Evolutionary conservation across 2,888 invertebrate genomes (phyloP), one percentile per base, ranked within the genome.

Genomic region (Rotaria magnacalcarata): DNA sequence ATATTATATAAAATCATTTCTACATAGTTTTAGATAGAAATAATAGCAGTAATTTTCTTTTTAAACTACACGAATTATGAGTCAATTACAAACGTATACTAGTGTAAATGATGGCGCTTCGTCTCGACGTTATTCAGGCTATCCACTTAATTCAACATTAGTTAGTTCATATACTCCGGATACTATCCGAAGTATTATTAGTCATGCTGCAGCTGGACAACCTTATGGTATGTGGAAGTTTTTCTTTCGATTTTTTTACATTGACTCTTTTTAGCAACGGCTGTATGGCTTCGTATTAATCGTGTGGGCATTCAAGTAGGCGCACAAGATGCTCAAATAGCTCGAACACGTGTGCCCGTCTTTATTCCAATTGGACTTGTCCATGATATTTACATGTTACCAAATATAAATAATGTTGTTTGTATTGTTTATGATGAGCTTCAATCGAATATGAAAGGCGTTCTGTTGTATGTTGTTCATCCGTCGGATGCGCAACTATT

Each of bases 341-440:
- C 80, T 24, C 43, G 80, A n/a, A 80, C 80, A 43, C 80, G 80
- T 47, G n/a, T 80, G 47, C 80, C 80, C 5, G 80, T 80, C 2
- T 80, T 80, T 80, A 80, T 80, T 47, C 80, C 80, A 41, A 80
- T 80, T 10, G 24, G 47, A 47, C 80, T 41, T 24, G 47, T 80
- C 8, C 43, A 80, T 80, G 80, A 80, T n/a, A 80, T 80, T 10
- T 80, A 34, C 47, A 80, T 80, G 43, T 47, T 47, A 80, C 80
- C 80, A 80, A 80, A 47, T n/a, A 80, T 80, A 24, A 43, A 43
- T n/a, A 80, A 80, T 80, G 80, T 80, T 21, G 34, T 80, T 80
- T 80, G 80, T 80, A 80, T 80, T 80, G 80, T 80, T 80, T 80
- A 80, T 47, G 80, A 80, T 24, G 80, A 80, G 47, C 5, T 80